These are phyloP conservation scores for Poeciliopsis occidentalis DNA, from an alignment of 2,113 vertebrate genomes.

Conservation along the genomic window DNA sequence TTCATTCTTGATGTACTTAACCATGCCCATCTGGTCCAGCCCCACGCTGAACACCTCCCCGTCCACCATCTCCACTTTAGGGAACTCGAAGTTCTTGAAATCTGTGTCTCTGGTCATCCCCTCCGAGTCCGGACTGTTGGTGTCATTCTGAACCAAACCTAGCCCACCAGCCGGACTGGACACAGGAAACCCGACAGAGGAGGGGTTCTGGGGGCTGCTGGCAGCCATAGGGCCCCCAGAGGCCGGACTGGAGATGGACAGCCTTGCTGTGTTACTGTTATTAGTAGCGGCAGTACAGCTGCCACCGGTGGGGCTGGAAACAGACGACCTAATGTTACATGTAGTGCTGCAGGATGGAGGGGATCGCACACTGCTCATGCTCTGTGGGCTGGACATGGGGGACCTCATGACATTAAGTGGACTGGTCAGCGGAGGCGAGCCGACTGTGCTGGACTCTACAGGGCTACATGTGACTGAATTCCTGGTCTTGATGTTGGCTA, in stretches of 20 bases:
- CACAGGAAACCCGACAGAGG: constrained; percentile 85
- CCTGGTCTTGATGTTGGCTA: constrained; percentile 84
- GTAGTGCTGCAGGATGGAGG: constrained; percentile 88
- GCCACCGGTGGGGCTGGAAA: constrained; percentile 89
- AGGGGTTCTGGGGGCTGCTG: constrained; percentile 78
- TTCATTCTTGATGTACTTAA: constrained; percentile 96
- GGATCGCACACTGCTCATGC: constrained; percentile 92
- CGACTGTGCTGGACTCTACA: constrained; percentile 86
- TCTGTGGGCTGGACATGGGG: constrained; percentile 94
- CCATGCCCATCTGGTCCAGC: constrained; percentile 86
- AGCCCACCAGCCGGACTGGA: constrained; percentile 89
- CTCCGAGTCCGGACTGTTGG: constrained; percentile 84
- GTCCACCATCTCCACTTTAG: constrained; percentile 91
- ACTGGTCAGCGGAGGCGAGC: constrained; percentile 92
- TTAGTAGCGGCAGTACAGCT: constrained; percentile 64
- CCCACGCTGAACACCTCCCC: constrained; percentile 85
- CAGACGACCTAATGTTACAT: constrained; percentile 86
- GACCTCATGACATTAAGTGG: constrained; percentile 95
- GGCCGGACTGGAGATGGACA: constrained; percentile 90
- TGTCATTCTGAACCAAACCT: constrained; percentile 84
- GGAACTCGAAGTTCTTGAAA: constrained; percentile 87
- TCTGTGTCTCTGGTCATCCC: constrained; percentile 81
- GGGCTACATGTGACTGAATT: constrained; percentile 91
- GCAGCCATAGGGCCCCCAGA: constrained; percentile 79
- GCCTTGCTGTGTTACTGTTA: constrained; percentile 80